Base-by-base conservation (phyloP, 2,113 vertebrate species). In the Lasiurus cinereus region DNA sequence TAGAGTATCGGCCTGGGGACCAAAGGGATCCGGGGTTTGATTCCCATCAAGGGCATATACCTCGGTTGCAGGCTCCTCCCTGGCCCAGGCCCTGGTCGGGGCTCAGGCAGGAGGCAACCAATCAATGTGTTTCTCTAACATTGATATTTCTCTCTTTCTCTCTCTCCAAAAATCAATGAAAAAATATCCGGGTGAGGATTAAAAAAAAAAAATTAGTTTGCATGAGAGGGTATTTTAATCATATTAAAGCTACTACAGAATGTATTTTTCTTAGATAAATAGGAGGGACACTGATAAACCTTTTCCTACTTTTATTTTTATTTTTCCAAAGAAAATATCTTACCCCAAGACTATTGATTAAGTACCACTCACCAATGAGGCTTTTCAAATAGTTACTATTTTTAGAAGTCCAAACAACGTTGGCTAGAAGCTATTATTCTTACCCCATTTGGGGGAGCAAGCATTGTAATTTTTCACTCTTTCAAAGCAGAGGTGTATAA, bases 381-480 rank as follows among this genome's bases (percentile, higher is more conserved):
- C 33, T 36, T 72, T 72, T 77, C 84, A 83, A n/a, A 72, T 73
- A 64, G n/a, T 88, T 50, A 62, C 15, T 77, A 2, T 80, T 67
- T 59, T 54, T 39, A 29, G 52, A 18, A 76, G 70, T 84, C 66
- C 66, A 84, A 84, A 29, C 16, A 88, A 27, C 5, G 31, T 88
- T 88, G 24, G 19, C 83, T 88, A 74, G 90, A 90, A 86, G 36
- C 74, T 90, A 39, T 87, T 87, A 56, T 76, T 91, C 27, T 88
- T 89, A 48, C 46, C 21, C 64, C 88, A 6, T 77, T 88, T 79
- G 54, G 66, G 33, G 64, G 78, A 80, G 56, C 39, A 92, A 79
- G 19, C 66, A 59, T 73, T 88, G 29, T 31, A 21, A 18, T 76
- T 84, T 84, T 92, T 69, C 83, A 67, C 15, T 59, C 39, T 94